Conservation (phyloP, 2,888 invertebrate genomes). For the Eudasyphora cyanicolor region DNA sequence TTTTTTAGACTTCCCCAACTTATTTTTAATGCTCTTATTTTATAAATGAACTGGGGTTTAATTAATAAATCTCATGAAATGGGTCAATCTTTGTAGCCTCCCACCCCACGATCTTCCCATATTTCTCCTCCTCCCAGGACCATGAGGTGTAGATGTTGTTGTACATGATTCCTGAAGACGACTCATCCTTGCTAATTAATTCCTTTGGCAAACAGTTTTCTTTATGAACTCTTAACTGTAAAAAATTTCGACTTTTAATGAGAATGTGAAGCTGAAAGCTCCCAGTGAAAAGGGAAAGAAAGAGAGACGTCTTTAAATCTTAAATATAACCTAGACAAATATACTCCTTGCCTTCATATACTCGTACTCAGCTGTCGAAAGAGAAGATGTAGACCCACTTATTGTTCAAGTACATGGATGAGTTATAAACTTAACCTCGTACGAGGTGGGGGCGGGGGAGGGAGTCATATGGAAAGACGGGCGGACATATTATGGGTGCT, state of each 20-base stretch:
- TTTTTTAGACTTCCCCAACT: too few species aligned
- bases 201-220: not conserved
- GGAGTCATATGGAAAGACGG: too few species aligned
- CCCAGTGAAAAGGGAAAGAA: too few species aligned
- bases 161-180: not conserved
- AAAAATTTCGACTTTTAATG: not conserved
- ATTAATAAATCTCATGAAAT: not conserved
- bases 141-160: not conserved
- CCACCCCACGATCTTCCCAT: too few species aligned
- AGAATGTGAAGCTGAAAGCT: too few species aligned
- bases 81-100: not conserved
- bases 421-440: conserved; percentile 16
- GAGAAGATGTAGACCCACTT: not conserved
- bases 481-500: too few species aligned
- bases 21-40: too few species aligned
- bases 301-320: not conserved
- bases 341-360: not conserved
- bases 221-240: not conserved
- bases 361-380: not conserved
- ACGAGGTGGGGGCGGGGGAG: not conserved
- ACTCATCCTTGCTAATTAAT: not conserved
- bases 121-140: not conserved
- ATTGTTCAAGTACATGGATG: not conserved
- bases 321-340: conserved; percentile 3
- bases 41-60: not conserved